A percentile compares a stretch with the other conserved stretches of the same genome.
phyloP scores from a whole-genome alignment of 2,797 vertebrate genomes.

The Telmatherina bonti region DNA sequence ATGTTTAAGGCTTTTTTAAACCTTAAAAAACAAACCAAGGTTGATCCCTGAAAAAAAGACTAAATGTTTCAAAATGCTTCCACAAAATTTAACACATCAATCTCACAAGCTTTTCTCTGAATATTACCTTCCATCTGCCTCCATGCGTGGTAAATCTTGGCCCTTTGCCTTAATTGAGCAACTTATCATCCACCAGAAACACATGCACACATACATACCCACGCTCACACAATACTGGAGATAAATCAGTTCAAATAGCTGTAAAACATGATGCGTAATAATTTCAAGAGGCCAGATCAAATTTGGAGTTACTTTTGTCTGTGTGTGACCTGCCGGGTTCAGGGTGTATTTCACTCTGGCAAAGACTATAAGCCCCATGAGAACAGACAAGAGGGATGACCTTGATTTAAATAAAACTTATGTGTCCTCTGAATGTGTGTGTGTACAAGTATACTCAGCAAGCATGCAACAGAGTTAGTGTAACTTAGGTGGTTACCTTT shows the following conservation, averaged over 20 bases:
- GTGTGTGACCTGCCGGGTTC: conserved; percentile 36
- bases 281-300: conserved; percentile 31
- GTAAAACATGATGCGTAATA: conserved; percentile 25
- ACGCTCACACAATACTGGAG: conserved; percentile 1
- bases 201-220: not conserved
- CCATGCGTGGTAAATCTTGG: not conserved
- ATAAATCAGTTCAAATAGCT: conserved; percentile 48
- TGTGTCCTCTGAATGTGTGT: not conserved
- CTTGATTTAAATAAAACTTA: conserved; percentile 13
- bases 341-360: conserved; percentile 24
- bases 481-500: too few relatives aligned
- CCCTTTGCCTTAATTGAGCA: conserved; percentile 7
- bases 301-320: conserved; percentile 25
- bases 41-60: not conserved
- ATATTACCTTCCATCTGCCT: not conserved
- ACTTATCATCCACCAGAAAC: conserved; percentile 19
- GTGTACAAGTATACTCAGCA: not conserved
- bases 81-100: not conserved
- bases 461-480: not conserved
- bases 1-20: not conserved
- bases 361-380: not conserved
- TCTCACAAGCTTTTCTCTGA: not conserved
- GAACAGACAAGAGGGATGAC: conserved; percentile 13
- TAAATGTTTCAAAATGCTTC: too few relatives aligned
- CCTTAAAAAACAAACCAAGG: not conserved